Base-by-base conservation (phyloP, 2,797 vertebrate genomes). In the Amblyopsis hoosieri region DNA sequence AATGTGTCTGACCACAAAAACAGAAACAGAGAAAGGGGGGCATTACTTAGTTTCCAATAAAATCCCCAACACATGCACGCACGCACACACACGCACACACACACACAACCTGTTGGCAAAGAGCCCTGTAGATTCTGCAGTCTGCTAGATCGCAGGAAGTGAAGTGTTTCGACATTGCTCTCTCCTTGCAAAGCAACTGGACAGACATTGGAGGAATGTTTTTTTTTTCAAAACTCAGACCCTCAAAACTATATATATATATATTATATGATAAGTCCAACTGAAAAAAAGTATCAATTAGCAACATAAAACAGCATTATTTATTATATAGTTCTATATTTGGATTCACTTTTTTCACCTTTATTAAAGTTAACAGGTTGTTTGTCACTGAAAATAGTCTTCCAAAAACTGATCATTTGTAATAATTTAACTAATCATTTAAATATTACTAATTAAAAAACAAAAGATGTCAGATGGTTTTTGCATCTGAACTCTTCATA, bases 111-210 rank as follows among this genome's bases (percentile, higher is more conserved):
- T 29, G n/a, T 50, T 53, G 19, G 29, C 33, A 10, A 17, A 12
- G 55, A 14, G 17, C 61, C 55, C 19, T 69, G 57, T 57, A 14
- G 51, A 67, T 11, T 1, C 3, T 29, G 47, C 37, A 68, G 66
- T 76, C 54, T 73, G 62, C 56, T 68, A 66, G 66, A 17, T 75
- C 67, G 79, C 71, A 81, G 86, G 80, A 88, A 89, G 45, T 57
- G 15, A 55, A n/a, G 72, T 80, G 60, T 86, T 86, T 81, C 79
- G 68, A 85, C 85, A 90, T 71, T 78, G 69, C 66, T 82, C 75
- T 79, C 81, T 75, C 61, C 52, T 75, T 6, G n/a, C 60, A 46
- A 51, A 76, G 77, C 79, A 82, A 82, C 83, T 82, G 85, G 81
- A 85, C 73, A 68, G 76, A 75, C 70, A 12, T 12, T 64, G n/a